Evolutionary conservation across 2,113 vertebrate genomes (phyloP).

Genomic region (Hypanus sabinus): DNA sequence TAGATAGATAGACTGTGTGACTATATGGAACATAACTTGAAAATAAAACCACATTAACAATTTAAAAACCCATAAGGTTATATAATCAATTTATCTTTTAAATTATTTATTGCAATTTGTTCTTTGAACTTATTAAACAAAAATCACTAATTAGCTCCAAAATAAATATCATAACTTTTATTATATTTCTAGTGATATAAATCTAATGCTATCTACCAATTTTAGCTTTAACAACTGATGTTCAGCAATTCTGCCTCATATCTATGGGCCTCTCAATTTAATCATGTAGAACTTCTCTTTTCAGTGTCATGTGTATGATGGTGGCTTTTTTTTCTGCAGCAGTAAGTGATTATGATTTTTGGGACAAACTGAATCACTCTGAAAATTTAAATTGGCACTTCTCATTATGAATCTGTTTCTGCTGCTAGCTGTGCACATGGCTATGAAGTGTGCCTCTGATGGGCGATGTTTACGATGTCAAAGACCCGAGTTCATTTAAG

Average conservation of each 20-base stretch:
- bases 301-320: too few relatives aligned
- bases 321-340: too few relatives aligned
- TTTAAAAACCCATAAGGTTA: background rate
- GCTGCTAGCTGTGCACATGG: too few relatives aligned
- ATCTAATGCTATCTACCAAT: background rate
- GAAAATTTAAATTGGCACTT: too few relatives aligned
- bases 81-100: background rate
- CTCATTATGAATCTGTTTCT: too few relatives aligned
- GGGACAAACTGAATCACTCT: too few relatives aligned
- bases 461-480: too few relatives aligned
- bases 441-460: too few relatives aligned
- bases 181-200: background rate
- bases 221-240: background rate
- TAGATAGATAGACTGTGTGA: too few relatives aligned
- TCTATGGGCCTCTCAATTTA: background rate
- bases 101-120: background rate
- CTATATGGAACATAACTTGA: background rate
- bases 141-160: background rate
- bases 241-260: background rate
- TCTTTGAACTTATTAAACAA: background rate
- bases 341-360: too few relatives aligned
- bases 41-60: background rate
- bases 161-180: constrained; percentile 5
- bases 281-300: too few relatives aligned
- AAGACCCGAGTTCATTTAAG: too few relatives aligned